phyloP scores from a whole-genome alignment of 2,113 vertebrate species.

The Eolophus roseicapilla region DNA sequence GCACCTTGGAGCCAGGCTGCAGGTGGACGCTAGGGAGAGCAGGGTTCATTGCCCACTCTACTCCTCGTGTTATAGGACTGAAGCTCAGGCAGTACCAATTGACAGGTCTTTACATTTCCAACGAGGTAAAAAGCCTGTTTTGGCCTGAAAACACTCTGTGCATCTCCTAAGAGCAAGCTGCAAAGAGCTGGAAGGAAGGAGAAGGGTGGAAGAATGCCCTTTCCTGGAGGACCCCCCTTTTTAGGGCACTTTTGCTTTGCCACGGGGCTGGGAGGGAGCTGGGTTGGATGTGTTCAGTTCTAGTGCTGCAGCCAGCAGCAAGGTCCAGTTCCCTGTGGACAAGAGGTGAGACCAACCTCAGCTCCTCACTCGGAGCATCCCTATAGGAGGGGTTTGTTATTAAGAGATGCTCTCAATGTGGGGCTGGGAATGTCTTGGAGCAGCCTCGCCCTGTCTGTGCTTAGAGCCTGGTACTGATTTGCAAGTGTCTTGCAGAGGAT shows the following conservation, averaged over 20 bases:
- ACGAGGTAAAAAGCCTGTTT: accelerated
- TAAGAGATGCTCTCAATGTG: accelerated
- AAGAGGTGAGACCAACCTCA: accelerated
- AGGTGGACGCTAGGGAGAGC: not conserved
- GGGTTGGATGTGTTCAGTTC: accelerated
- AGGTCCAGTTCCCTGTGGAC: accelerated
- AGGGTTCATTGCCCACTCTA: accelerated
- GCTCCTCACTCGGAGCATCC: not conserved
- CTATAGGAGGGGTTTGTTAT: accelerated
- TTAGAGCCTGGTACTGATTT: not conserved
- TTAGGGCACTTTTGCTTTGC: not conserved
- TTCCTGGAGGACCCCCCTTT: not conserved
- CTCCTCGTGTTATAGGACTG: accelerated
- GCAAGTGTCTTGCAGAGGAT: accelerated
- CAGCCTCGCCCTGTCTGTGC: accelerated
- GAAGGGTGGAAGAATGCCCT: accelerated
- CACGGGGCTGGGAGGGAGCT: not conserved
- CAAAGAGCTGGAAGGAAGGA: not conserved
- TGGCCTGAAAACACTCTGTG: accelerated
- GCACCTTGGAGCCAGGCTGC: not conserved
- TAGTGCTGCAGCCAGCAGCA: not conserved
- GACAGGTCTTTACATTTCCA: not conserved
- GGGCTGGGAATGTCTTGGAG: not conserved
- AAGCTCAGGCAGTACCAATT: not conserved
- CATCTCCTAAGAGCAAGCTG: no score